Base-by-base conservation (phyloP, 1,140 invertebrate genomes). In the Drosophila parvula region DNA sequence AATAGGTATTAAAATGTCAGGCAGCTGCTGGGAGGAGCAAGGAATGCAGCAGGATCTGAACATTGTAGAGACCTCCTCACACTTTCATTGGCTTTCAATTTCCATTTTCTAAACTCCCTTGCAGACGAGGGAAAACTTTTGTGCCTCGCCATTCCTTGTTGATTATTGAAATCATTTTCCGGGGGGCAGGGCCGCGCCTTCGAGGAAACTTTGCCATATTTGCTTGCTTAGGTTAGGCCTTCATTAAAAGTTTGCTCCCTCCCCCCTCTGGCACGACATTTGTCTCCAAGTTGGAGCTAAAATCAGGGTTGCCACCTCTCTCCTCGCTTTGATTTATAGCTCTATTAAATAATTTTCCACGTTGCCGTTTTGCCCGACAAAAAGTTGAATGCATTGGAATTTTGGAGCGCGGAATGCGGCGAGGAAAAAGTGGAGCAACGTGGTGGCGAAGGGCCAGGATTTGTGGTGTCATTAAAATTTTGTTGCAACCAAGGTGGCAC, bases 281-380 rank as follows among this genome's bases (percentile, higher is more conserved):
- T 74, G 75, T 79, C 77, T 79, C 68, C 76, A 51, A 79, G 76
- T 68, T 71, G 58, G n/a, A n/a, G n/a, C n/a, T 22, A 32, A 45
- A 69, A 69, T 68, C 65, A 64, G 40, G 73, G 45, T 28, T 78
- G 18, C 55, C 53, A 27, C 40, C 62, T 57, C 57, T 57, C 57
- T 44, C 14, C 22, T 44, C 14, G 45, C 59, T 78, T 79, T 79
- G 77, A 77, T 81, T 81, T 78, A 78, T 75, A 9, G 74, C 63
- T 65, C 69, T 82, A 82, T 82, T 65, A 82, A 81, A 82, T 81
- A 78, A 78, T 82, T 69, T 82, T 74, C 40, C 70, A 51, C n/a
- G 43, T 55, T 57, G 60, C 28, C 44, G 34, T 45, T 48, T 45
- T 48, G 50, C 36, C 38, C 36, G 44, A 12, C 69, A 36, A 56